Evolutionary conservation across 2,888 invertebrate genomes (phyloP).

Genomic region (Crocallis elinguaria): DNA sequence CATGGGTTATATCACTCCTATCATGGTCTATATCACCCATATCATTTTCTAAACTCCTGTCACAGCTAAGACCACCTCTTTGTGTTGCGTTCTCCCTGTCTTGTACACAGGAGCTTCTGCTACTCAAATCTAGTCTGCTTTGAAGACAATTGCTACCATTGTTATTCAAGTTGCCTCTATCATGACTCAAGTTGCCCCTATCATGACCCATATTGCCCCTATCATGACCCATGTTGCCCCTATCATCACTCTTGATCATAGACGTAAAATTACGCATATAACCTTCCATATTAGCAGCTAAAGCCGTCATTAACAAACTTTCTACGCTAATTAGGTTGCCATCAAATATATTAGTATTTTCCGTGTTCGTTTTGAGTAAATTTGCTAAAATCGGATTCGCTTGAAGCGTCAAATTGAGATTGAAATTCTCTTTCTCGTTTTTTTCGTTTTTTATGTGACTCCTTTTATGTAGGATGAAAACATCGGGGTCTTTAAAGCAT

Average conservation of each 20-base stretch:
- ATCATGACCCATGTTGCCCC: slow-evolving; percentile 8
- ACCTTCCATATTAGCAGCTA: slow-evolving; percentile 65
- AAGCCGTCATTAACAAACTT: slow-evolving; percentile 64
- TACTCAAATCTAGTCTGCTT: not conserved
- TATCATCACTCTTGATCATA: slow-evolving; percentile 41
- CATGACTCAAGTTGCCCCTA: not conserved
- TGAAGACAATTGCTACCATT: not conserved
- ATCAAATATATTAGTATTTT: slow-evolving; percentile 47
- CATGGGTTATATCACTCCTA: not conserved
- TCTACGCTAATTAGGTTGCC: slow-evolving; percentile 50
- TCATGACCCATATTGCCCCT: not conserved
- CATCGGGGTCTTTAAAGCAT: slow-evolving; percentile 79
- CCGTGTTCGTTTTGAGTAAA: slow-evolving; percentile 52
- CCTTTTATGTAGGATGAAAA: slow-evolving; percentile 66
- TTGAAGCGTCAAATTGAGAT: slow-evolving; percentile 57
- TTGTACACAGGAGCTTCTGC: not conserved
- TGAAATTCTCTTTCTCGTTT: slow-evolving; percentile 57
- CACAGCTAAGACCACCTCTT: not conserved
- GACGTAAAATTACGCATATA: slow-evolving; percentile 59
- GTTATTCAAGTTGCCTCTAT: not conserved
- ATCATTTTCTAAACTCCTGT: not conserved
- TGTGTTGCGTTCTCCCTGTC: slow-evolving; percentile 4
- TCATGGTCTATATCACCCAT: not conserved
- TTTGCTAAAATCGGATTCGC: slow-evolving; percentile 76
- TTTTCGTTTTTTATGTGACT: slow-evolving; percentile 47